phyloP scores from a whole-genome alignment of 2,888 invertebrate genomes.

The Drosophila incognita region DNA sequence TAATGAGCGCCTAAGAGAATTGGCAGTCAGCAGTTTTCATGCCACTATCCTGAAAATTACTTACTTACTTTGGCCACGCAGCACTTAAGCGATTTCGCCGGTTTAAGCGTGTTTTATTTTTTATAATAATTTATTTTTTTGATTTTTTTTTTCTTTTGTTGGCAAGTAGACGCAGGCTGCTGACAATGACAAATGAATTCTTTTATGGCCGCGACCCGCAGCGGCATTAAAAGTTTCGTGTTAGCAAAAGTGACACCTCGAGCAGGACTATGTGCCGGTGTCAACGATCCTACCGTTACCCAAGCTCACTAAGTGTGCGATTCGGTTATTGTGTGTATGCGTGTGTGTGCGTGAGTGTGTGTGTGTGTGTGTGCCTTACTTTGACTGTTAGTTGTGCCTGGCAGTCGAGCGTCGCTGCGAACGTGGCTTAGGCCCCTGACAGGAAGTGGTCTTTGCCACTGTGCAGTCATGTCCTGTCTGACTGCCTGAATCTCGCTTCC shows the following conservation, averaged over 20 bases:
- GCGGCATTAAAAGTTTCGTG: conserved; percentile 76
- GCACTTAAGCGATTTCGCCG: conserved; percentile 55
- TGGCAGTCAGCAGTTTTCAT: conserved; percentile 49
- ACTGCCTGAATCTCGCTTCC: conserved; percentile 27
- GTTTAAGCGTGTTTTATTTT: conserved; percentile 60
- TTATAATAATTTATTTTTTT: not conserved
- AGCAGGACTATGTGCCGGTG: conserved; percentile 39
- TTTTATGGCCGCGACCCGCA: conserved; percentile 77
- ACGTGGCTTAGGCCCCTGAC: conserved; percentile 70
- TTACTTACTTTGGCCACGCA: conserved; percentile 29
- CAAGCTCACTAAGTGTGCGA: conserved; percentile 7
- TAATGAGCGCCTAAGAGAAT: conserved; percentile 68
- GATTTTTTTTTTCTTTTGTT: conserved; percentile 11
- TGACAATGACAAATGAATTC: conserved; percentile 82
- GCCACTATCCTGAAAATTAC: conserved; percentile 8
- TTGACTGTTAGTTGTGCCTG: conserved; percentile 50
- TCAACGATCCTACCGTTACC: conserved; percentile 20
- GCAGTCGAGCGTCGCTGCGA: conserved; percentile 32
- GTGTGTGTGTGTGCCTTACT: conserved; percentile 31
- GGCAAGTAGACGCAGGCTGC: conserved; percentile 55
- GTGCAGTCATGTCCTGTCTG: conserved; percentile 65
- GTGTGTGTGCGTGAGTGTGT: conserved; percentile 14
- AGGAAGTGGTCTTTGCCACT: conserved; percentile 75
- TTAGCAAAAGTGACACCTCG: conserved; percentile 73
- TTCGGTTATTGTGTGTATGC: conserved; percentile 13